A percentile compares a stretch with the other conserved stretches of the same genome.
These are phyloP conservation scores for Vidua macroura DNA, from an alignment of 2,113 vertebrate genomes.

Conservation along the genomic window DNA sequence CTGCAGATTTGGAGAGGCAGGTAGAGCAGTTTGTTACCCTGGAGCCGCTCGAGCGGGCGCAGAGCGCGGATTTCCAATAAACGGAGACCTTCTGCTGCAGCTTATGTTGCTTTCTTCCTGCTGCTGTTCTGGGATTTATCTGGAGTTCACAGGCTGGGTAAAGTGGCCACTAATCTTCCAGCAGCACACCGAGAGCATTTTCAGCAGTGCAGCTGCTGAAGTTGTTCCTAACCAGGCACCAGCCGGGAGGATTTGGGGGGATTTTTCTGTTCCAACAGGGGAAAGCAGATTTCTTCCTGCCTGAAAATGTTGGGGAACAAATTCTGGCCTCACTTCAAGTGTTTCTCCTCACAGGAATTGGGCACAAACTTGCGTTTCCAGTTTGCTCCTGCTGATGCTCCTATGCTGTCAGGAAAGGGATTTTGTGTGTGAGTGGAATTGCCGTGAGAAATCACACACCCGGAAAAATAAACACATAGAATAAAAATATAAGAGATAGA, in stretches of 20 bases:
- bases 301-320: background rate
- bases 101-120: conserved; percentile 43
- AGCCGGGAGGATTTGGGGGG: background rate
- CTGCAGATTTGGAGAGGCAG: background rate
- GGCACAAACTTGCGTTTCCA: background rate
- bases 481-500: background rate
- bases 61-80: background rate
- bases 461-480: background rate
- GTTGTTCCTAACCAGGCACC: background rate
- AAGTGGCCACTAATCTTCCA: conserved; percentile 35
- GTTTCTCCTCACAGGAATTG: background rate
- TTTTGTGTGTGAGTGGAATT: background rate
- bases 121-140: conserved; percentile 57
- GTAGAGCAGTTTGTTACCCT: conserved; percentile 5
- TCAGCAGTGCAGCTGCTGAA: background rate
- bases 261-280: background rate
- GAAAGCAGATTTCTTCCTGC: background rate
- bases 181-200: conserved; percentile 19
- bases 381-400: background rate
- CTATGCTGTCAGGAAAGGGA: background rate
- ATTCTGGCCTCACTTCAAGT: background rate
- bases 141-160: conserved; percentile 51
- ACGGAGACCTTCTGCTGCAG: conserved; percentile 41
- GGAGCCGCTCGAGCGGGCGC: background rate
- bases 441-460: background rate